Percentiles rank a stretch among this genome's conserved stretches.
Conservation (phyloP, 2,113 vertebrate species). For the Pheucticus melanocephalus region DNA sequence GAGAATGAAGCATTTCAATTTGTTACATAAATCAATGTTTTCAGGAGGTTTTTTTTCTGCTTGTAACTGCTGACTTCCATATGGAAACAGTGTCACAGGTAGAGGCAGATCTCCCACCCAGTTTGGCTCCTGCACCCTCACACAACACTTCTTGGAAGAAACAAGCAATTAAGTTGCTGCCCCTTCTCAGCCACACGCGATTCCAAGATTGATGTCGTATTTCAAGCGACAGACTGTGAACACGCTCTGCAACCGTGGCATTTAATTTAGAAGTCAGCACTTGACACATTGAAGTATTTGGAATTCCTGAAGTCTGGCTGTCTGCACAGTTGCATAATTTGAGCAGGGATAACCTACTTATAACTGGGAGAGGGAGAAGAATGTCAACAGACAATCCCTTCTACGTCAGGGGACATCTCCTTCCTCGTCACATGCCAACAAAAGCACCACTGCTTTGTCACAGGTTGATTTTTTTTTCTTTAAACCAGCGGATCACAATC, state of each 20-base stretch:
- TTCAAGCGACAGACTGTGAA: conserved; percentile 17
- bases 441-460: not conserved
- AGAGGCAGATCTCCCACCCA: not conserved
- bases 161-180: not conserved
- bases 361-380: not conserved
- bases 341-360: conserved; percentile 55
- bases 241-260: not conserved
- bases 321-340: conserved; percentile 51
- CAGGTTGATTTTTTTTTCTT: not conserved
- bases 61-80: not conserved
- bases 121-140: not conserved
- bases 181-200: not conserved
- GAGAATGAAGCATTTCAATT: not conserved
- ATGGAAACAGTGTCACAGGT: not conserved
- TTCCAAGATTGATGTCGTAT: not conserved
- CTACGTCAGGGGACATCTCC: conserved; percentile 34
- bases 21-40: not conserved
- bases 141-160: not conserved
- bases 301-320: conserved; percentile 58
- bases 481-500: not conserved
- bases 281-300: conserved; percentile 45
- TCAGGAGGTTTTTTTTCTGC: not conserved
- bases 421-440: not conserved
- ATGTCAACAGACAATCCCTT: conserved; percentile 47
- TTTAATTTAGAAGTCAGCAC: conserved; percentile 23